Conservation (phyloP, 2,113 vertebrate species). For the Butorides virescens region DNA sequence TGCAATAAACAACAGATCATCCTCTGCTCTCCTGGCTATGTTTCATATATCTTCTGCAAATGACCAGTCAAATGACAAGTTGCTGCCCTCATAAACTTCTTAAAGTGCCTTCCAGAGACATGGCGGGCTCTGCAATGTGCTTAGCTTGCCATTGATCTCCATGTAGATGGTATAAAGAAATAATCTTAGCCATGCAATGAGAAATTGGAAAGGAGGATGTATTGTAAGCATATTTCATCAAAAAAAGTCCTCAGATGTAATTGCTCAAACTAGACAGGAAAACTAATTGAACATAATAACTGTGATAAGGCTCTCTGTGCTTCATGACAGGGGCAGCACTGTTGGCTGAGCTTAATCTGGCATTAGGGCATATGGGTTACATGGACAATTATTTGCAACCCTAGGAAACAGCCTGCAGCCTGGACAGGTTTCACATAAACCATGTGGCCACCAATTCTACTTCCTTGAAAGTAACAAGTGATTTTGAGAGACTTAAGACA, state of each 20-base stretch:
- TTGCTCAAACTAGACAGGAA: conserved; percentile 34
- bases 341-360: not conserved
- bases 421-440: not conserved
- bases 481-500: not conserved
- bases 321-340: not conserved
- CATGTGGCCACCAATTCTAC: not conserved
- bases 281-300: conserved; percentile 42
- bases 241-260: not conserved
- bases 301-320: not conserved
- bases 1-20: conserved; percentile 5
- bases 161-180: not conserved
- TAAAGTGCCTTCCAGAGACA: not conserved
- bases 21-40: not conserved
- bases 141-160: not conserved
- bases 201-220: not conserved
- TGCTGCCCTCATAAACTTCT: conserved; percentile 40
- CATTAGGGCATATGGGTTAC: not conserved
- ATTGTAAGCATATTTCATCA: not conserved
- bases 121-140: not conserved
- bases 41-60: conserved; percentile 28
- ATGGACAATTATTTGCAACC: not conserved
- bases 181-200: not conserved
- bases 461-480: not conserved
- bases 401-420: not conserved
- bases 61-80: not conserved